Percentiles rank a stretch among this genome's conserved stretches.
These are phyloP conservation scores for Portevinia maculata DNA, from an alignment of 2,888 invertebrate genomes.

Conservation along the genomic window DNA sequence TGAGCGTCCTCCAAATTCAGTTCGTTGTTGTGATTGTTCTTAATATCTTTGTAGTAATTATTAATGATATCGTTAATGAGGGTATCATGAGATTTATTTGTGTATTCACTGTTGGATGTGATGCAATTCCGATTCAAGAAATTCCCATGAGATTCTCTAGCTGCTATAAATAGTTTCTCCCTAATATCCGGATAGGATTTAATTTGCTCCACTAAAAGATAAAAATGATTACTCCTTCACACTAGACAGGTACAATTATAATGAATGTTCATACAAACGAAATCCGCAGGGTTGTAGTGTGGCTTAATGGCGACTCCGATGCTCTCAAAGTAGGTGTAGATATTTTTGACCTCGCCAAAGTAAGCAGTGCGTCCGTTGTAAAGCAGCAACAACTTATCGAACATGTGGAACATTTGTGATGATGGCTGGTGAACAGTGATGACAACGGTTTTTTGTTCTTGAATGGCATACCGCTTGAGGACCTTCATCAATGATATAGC, in stretches of 20 bases:
- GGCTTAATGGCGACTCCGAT: slow-evolving; percentile 89
- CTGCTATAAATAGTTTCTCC: slow-evolving; percentile 87
- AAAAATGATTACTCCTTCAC: neutral
- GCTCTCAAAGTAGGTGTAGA: slow-evolving; percentile 88
- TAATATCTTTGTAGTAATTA: slow-evolving; percentile 78
- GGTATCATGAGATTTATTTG: slow-evolving; percentile 79
- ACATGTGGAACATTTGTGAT: slow-evolving; percentile 92
- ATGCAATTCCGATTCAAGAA: slow-evolving; percentile 80
- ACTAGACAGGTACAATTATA: neutral
- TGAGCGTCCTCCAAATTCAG: slow-evolving; percentile 83
- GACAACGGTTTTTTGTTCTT: slow-evolving; percentile 90
- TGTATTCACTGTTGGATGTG: slow-evolving; percentile 70
- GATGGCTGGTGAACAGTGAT: slow-evolving; percentile 93
- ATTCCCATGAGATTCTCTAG: slow-evolving; percentile 85
- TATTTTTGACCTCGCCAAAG: slow-evolving; percentile 88
- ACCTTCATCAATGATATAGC: slow-evolving; percentile 89
- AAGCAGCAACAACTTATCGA: slow-evolving; percentile 88
- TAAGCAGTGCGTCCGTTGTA: slow-evolving; percentile 90
- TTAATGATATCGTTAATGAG: slow-evolving; percentile 80
- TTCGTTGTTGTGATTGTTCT: slow-evolving; percentile 75
- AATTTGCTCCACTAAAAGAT: slow-evolving; percentile 88
- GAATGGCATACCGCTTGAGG: slow-evolving; percentile 88
- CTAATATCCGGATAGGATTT: slow-evolving; percentile 88
- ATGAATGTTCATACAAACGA: slow-evolving; percentile 85
- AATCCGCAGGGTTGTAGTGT: slow-evolving; percentile 93